Percentiles rank a stretch among this genome's conserved stretches.
Evolutionary conservation across 2,113 vertebrate species (phyloP).

Genomic region (Pygoscelis antarcticus): DNA sequence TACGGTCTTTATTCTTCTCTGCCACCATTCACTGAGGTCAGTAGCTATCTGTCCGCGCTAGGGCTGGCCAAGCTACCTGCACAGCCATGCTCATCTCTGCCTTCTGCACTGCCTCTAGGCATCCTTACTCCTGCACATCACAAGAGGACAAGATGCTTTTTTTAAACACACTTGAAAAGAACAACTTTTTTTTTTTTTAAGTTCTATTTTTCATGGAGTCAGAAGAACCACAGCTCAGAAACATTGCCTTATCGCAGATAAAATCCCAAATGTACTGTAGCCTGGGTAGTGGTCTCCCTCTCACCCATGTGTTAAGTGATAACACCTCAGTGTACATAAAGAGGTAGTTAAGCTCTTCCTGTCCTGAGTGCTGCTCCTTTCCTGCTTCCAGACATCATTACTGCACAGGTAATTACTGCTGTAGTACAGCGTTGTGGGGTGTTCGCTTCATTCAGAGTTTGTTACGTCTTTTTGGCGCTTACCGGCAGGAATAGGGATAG

Average conservation of each 20-base stretch:
- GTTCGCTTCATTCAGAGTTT: not conserved
- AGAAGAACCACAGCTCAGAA: not conserved
- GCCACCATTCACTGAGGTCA: not conserved
- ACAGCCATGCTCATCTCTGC: not conserved
- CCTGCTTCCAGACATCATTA: not conserved
- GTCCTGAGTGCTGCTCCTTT: not conserved
- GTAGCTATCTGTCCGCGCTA: not conserved
- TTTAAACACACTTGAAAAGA: not conserved
- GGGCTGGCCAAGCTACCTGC: not conserved
- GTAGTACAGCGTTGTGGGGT: accelerated
- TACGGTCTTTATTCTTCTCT: not conserved
- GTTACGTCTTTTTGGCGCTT: not conserved
- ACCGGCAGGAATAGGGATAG: not conserved
- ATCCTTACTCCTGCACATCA: not conserved
- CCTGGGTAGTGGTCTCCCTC: not conserved
- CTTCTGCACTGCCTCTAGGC: not conserved
- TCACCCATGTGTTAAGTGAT: accelerated
- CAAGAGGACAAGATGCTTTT: not conserved
- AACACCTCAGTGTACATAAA: accelerated
- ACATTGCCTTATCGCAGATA: not conserved
- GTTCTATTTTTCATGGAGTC: not conserved
- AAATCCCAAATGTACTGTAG: not conserved
- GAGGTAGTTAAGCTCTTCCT: not conserved
- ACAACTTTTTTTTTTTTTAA: not conserved
- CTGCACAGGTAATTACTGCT: not conserved